Base-by-base conservation (phyloP, 2,113 vertebrate genomes). In the Charadrius vociferus region DNA sequence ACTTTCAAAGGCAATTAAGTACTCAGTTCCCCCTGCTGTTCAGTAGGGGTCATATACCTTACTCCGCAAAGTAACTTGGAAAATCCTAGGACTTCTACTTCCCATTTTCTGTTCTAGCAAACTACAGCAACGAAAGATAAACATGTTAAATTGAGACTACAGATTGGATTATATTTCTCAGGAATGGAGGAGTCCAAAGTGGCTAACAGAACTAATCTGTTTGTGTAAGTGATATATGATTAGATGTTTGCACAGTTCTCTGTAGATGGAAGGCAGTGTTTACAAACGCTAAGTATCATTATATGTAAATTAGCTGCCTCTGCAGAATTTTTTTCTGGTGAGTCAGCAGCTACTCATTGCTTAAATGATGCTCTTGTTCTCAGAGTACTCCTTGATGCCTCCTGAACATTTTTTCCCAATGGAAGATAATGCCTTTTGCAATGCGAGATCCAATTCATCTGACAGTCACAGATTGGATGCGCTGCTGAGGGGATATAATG, bases 321-420 rank as follows among this genome's bases (percentile, higher is more conserved):
- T 49, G 72, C 80, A 96, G 68, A 89, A 27, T 41, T n/a, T 55
- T 63, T 73, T 94, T 70, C 70, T 80, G 86, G 59, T 83, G 71
- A 96, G 87, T 96, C 97, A 96, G 94, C 89, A 95, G 89, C 93
- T 88, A 50, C 71, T 96, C 79, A 73, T 93, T 14, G 84, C 74
- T 90, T 73, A 94, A 94, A 89, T 22, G 70, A 80, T 70, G 62
- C 87, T 95, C 66, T 77, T 81, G 55, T 83, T 95, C 94, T 90
- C 91, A 55, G 45, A 47, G 20, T 39, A 36, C 84, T 89, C 65
- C 52, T 96, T 63, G 84, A 96, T 77, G 81, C 58, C 77, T 95
- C 89, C 70, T 43, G 63, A 87, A 91, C n/a, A 36, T 24, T 87
- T 81, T 93, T 78, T 66, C 86, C 90, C 89, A 27, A 10, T 47